Percentiles rank a stretch among this genome's conserved stretches.
These are phyloP conservation scores for Valencia hispanica DNA, from an alignment of 2,797 vertebrate genomes.

Conservation along the genomic window DNA sequence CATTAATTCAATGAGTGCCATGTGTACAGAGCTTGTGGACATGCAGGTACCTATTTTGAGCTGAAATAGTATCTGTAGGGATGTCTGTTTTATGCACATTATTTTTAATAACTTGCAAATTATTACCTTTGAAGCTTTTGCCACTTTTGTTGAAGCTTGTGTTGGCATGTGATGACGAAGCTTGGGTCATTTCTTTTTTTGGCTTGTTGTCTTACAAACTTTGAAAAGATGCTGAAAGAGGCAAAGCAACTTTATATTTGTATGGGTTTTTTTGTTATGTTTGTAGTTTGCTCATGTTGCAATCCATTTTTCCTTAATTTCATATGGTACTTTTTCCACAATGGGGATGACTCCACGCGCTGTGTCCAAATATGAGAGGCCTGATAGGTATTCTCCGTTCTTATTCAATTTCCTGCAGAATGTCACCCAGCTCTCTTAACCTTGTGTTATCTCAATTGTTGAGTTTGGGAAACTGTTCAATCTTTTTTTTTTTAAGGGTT, in stretches of 20 bases:
- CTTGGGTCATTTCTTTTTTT: slow-evolving; percentile 29
- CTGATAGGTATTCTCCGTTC: not conserved
- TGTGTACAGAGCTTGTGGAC: too few species aligned
- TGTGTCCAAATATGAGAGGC: slow-evolving; percentile 10
- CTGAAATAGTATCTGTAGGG: not conserved
- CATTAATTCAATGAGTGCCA: too few species aligned
- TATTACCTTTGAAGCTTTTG: not conserved
- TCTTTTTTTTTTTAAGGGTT: too few species aligned
- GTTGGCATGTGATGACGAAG: not conserved
- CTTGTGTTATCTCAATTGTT: not conserved
- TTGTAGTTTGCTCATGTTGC: not conserved
- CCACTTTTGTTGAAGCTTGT: not conserved
- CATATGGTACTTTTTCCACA: slow-evolving; percentile 4
- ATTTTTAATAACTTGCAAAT: not conserved
- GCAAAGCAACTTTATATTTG: not conserved
- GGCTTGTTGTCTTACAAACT: not conserved
- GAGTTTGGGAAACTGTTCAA: slow-evolving; percentile 6
- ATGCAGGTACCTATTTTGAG: not conserved
- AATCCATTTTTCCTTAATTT: not conserved
- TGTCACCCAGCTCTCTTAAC: slow-evolving; percentile 6
- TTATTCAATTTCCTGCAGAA: slow-evolving; percentile 9
- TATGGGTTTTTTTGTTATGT: too few species aligned
- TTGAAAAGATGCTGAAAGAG: not conserved
- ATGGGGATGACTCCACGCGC: not conserved
- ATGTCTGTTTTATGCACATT: not conserved